Evolutionary conservation across 2,797 vertebrate genomes (phyloP).

Genomic region (Danio choprae): DNA sequence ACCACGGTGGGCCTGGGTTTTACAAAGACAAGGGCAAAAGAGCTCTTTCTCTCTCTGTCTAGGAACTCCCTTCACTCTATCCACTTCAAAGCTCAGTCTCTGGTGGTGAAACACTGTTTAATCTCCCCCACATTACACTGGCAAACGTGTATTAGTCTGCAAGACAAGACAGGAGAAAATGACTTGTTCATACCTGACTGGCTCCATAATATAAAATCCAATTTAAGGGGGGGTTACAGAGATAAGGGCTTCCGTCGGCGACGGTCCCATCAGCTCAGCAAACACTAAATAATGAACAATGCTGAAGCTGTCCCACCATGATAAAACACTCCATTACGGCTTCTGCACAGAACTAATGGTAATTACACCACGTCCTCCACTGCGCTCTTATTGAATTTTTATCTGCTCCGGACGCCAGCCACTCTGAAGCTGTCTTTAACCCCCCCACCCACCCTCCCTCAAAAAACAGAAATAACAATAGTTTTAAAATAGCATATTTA

Average conservation of each 20-base stretch:
- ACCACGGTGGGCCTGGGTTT: not conserved
- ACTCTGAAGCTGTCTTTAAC: constrained; percentile 70
- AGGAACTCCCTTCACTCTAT: constrained; percentile 35
- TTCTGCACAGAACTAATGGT: constrained; percentile 89
- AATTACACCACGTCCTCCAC: constrained; percentile 88
- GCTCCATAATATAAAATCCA: constrained; percentile 94
- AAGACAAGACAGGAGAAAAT: constrained; percentile 87
- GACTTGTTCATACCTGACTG: constrained; percentile 95
- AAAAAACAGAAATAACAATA: constrained; percentile 66
- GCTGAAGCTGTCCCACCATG: constrained; percentile 85
- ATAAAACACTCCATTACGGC: constrained; percentile 92
- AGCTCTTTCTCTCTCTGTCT: constrained; percentile 26
- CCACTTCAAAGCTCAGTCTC: constrained; percentile 60
- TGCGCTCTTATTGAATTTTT: constrained; percentile 92
- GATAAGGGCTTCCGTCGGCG: constrained; percentile 81
- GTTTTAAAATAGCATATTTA: constrained; percentile 61
- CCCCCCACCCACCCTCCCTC: too few species aligned
- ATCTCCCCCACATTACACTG: constrained; percentile 75
- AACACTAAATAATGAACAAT: constrained; percentile 97
- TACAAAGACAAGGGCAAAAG: constrained; percentile 43
- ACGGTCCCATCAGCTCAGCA: constrained; percentile 89
- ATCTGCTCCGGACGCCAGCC: constrained; percentile 74
- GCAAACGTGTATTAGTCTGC: constrained; percentile 75
- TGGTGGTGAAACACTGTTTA: constrained; percentile 65
- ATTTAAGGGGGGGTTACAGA: constrained; percentile 82